phyloP scores from a whole-genome alignment of 2,113 vertebrate genomes.

The Jacana jacana region DNA sequence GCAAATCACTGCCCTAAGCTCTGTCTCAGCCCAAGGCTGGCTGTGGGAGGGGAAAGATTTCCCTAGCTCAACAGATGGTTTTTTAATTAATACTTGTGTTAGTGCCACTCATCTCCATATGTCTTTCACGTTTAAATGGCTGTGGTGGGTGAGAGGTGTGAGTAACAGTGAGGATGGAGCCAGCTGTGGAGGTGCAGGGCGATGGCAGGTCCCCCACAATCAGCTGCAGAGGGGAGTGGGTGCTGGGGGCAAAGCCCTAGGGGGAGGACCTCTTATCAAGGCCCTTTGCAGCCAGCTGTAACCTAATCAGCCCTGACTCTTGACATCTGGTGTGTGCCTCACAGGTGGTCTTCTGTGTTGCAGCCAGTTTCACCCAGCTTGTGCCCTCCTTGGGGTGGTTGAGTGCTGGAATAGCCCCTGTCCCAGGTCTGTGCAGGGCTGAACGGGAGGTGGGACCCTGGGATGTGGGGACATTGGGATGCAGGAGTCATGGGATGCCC shows the following conservation, averaged over 20 bases:
- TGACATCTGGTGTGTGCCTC: background rate
- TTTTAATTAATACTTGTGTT: conserved; percentile 47
- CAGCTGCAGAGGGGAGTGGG: background rate
- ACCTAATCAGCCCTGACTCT: background rate
- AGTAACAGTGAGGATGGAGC: background rate
- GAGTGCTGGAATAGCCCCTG: accelerated
- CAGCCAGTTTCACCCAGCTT: background rate
- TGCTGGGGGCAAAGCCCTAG: background rate
- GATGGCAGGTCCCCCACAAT: background rate
- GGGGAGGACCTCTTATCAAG: background rate
- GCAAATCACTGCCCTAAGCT: background rate
- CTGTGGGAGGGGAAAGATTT: background rate
- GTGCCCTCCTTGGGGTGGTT: background rate
- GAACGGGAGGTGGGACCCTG: accelerated
- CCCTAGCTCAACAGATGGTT: conserved; percentile 29
- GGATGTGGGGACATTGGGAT: background rate
- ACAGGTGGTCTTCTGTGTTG: accelerated
- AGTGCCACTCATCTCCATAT: conserved; percentile 52
- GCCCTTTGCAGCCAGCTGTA: background rate
- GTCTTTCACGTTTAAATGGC: conserved; percentile 5
- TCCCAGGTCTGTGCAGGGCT: background rate
- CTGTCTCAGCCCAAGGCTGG: background rate
- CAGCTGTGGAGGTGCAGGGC: background rate
- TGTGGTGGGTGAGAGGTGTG: conserved; percentile 54
- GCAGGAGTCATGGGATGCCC: background rate